These are phyloP conservation scores for Paradoxurus hermaphroditus DNA, from an alignment of 2,113 vertebrate species.

Conservation along the genomic window DNA sequence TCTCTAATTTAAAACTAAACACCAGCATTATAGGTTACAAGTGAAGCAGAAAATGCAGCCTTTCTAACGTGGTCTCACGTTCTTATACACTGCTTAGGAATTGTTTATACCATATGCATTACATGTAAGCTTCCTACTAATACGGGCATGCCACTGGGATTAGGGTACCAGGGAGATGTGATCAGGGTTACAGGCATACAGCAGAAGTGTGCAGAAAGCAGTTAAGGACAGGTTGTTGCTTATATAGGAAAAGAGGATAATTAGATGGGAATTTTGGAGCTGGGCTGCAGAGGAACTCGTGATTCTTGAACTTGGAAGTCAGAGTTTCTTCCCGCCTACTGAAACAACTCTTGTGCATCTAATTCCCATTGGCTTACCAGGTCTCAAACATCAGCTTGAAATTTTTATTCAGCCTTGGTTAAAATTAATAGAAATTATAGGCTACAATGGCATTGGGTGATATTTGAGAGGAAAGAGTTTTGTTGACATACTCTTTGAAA, in stretches of 20 bases:
- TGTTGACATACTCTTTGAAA: not conserved
- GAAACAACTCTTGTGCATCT: not conserved
- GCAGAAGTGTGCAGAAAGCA: not conserved
- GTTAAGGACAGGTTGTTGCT: not conserved
- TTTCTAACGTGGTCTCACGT: not conserved
- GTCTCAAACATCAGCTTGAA: not conserved
- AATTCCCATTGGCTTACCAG: not conserved
- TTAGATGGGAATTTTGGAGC: not conserved
- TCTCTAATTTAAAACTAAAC: not conserved
- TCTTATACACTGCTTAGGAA: not conserved
- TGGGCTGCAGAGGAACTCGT: not conserved
- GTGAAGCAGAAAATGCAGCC: not conserved
- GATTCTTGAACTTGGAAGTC: not conserved
- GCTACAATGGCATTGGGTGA: not conserved
- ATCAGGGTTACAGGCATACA: not conserved
- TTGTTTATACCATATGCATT: not conserved
- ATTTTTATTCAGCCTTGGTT: not conserved
- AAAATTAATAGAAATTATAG: not conserved
- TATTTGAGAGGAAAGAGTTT: not conserved
- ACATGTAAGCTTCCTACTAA: not conserved
- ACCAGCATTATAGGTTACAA: not conserved
- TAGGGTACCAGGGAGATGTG: not conserved
- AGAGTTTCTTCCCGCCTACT: not conserved
- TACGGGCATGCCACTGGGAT: not conserved
- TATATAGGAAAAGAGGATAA: not conserved